Evolutionary conservation across 92 coral and sea anemone species (phyloP).

Genomic region (Galaxea fascicularis): DNA sequence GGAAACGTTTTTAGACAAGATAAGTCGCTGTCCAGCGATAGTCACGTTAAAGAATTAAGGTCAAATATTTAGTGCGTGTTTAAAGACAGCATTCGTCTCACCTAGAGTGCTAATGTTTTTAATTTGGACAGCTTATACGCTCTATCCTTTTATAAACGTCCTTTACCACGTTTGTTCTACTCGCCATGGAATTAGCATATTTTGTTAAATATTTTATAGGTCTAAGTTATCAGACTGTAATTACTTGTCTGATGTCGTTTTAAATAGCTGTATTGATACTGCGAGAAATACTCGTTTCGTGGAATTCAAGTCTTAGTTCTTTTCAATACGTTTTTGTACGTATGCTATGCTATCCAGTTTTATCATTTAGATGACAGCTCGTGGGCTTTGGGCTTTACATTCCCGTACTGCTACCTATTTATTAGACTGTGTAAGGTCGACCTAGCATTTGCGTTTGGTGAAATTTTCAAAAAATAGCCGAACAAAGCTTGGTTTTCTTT

Average conservation of each 20-base stretch:
- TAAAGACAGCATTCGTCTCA: neutral
- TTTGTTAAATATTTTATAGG: constrained; percentile 13
- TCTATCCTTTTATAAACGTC: neutral
- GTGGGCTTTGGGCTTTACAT: too few species aligned
- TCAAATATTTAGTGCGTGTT: neutral
- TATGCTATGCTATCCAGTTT: too few species aligned
- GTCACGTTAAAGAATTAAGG: neutral
- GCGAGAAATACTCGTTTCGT: neutral
- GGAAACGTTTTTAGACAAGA: neutral
- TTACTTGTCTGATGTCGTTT: neutral
- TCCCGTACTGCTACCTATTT: too few species aligned
- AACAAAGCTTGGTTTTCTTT: too few species aligned
- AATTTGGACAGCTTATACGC: neutral
- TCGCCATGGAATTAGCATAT: neutral
- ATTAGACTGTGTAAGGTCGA: too few species aligned
- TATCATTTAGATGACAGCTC: too few species aligned
- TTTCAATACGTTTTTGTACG: too few species aligned
- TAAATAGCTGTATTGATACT: too few species aligned
- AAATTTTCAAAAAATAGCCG: too few species aligned
- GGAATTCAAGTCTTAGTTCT: too few species aligned
- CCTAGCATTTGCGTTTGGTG: too few species aligned
- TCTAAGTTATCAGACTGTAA: neutral
- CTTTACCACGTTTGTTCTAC: neutral
- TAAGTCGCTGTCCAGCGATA: neutral
- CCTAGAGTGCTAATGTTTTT: neutral